Percentiles rank a stretch among this genome's conserved stretches.
phyloP scores from a whole-genome alignment of 2,888 invertebrate species.

The Euzophera pinguis region DNA sequence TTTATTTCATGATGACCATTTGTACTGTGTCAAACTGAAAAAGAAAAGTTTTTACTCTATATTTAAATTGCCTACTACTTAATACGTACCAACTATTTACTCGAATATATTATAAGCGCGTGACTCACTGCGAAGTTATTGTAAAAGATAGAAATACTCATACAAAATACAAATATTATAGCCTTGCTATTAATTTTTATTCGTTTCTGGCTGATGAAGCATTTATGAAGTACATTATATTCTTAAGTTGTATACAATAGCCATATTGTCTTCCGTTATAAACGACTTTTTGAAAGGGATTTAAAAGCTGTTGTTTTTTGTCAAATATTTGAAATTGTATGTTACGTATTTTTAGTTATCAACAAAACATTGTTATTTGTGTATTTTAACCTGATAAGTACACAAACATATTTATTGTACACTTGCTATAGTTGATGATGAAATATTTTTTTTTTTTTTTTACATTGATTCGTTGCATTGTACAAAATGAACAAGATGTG shows the following conservation, averaged over 20 bases:
- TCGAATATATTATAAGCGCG: neutral
- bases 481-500: too few relatives aligned
- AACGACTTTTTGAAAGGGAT: neutral
- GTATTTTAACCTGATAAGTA: neutral
- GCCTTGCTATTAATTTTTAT: neutral
- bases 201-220: neutral
- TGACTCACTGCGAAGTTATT: neutral
- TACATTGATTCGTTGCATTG: too few relatives aligned
- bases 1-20: too few relatives aligned
- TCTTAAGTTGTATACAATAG: constrained; percentile 1
- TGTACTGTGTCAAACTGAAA: constrained; percentile 12
- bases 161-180: neutral
- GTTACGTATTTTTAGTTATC: neutral
- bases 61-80: neutral
- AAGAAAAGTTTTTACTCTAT: constrained; percentile 1
- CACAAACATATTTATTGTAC: neutral
- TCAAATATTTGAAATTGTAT: neutral
- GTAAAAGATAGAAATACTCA: neutral
- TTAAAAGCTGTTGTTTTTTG: neutral
- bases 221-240: constrained; percentile 2
- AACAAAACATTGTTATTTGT: neutral
- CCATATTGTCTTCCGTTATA: neutral
- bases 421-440: neutral
- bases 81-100: neutral
- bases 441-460: neutral